Evolutionary conservation across 2,888 invertebrate genomes (phyloP).

Genomic region (Netelia virgata): DNA sequence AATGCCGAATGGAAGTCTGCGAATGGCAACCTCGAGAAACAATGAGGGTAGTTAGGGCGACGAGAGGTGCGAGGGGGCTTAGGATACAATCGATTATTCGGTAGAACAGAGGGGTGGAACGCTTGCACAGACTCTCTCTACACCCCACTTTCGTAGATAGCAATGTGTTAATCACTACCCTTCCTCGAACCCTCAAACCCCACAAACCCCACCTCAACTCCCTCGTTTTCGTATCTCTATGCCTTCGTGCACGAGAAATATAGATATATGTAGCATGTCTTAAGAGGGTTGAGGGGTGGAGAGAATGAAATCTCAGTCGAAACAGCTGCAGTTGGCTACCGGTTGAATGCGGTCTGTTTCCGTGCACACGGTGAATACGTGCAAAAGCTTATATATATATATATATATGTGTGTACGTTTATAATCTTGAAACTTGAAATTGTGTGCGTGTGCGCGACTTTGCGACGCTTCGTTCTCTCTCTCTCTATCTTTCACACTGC

Average conservation of each 20-base stretch:
- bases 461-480: neutral
- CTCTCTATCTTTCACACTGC: neutral
- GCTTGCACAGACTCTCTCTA: conserved; percentile 5
- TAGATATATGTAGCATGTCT: neutral
- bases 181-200: conserved; percentile 11
- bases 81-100: conserved; percentile 43
- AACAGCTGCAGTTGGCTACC: conserved; percentile 59
- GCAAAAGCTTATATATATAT: neutral
- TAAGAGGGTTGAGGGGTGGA: neutral
- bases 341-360: conserved; percentile 53
- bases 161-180: conserved; percentile 35
- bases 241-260: neutral
- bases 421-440: neutral
- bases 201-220: neutral
- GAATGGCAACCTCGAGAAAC: neutral
- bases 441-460: neutral
- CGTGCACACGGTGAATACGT: conserved; percentile 14
- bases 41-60: neutral
- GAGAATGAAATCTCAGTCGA: conserved; percentile 38
- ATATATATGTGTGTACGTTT: neutral
- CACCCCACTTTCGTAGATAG: neutral
- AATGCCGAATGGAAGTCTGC: neutral
- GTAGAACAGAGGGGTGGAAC: conserved; percentile 20
- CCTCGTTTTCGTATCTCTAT: neutral
- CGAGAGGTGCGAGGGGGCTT: neutral